Evolutionary conservation across 2,113 vertebrate species (phyloP).

Genomic region (Trematocara zebra): DNA sequence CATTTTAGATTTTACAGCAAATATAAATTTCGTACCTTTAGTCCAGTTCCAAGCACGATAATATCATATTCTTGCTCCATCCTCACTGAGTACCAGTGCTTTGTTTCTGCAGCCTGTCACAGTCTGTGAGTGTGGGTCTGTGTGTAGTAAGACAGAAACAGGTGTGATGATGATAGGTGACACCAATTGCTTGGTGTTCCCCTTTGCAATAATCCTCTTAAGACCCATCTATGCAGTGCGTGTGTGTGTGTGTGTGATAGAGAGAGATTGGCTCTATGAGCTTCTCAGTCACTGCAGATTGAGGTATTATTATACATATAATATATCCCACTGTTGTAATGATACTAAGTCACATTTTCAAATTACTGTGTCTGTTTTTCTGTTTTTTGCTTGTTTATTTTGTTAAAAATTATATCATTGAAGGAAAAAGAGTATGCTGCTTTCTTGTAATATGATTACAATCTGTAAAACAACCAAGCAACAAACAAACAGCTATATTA

Average conservation of each 20-base stretch:
- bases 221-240: neutral
- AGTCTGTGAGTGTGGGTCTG: neutral
- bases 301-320: neutral
- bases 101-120: neutral
- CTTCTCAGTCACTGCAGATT: neutral
- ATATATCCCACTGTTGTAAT: neutral
- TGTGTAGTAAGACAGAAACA: neutral
- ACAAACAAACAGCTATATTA: neutral
- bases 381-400: neutral
- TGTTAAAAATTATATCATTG: neutral
- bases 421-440: neutral
- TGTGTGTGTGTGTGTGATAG: neutral
- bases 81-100: neutral
- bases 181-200: slow-evolving; percentile 33
- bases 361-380: neutral
- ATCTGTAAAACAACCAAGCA: neutral
- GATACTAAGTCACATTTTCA: neutral
- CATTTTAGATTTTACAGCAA: neutral
- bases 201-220: slow-evolving; percentile 57
- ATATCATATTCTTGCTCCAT: slow-evolving; percentile 83
- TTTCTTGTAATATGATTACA: neutral
- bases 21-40: slow-evolving; percentile 78
- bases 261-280: neutral
- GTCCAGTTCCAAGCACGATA: slow-evolving; percentile 89
- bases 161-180: slow-evolving; percentile 24